These are phyloP conservation scores for Gavia stellata DNA, from an alignment of 2,113 vertebrate species.

Conservation along the genomic window DNA sequence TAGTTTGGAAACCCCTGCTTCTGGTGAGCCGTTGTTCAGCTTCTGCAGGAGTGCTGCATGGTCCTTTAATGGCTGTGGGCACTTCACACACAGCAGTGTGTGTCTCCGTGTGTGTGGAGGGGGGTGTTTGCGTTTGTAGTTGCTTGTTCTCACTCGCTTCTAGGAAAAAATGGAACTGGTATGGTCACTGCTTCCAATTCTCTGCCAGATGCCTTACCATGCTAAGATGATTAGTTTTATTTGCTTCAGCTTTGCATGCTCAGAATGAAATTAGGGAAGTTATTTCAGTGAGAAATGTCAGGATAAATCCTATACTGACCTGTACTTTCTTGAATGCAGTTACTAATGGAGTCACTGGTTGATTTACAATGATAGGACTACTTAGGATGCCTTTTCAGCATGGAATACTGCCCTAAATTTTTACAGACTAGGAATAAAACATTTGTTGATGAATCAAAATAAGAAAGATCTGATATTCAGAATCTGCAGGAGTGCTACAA, in stretches of 20 bases:
- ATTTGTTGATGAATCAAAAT: neutral
- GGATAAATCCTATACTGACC: neutral
- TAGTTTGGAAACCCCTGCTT: neutral
- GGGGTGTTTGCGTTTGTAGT: neutral
- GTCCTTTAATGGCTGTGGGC: neutral
- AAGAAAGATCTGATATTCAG: neutral
- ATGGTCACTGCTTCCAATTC: neutral
- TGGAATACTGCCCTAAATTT: neutral
- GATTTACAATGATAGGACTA: neutral
- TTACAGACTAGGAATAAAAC: neutral
- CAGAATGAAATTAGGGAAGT: slow-evolving; percentile 1
- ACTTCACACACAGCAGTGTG: neutral
- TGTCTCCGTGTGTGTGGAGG: neutral
- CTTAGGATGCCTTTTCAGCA: neutral
- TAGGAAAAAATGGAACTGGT: neutral
- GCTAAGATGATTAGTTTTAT: neutral
- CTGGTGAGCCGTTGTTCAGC: neutral
- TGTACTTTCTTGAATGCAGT: neutral
- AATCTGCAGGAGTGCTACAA: neutral
- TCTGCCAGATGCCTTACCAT: neutral
- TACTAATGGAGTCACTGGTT: neutral
- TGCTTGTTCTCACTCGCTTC: neutral
- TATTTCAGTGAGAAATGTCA: neutral
- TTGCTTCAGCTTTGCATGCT: neutral
- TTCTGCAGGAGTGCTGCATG: neutral